Conservation (phyloP, 2,797 vertebrate genomes). For the Manis crassicaudata region DNA sequence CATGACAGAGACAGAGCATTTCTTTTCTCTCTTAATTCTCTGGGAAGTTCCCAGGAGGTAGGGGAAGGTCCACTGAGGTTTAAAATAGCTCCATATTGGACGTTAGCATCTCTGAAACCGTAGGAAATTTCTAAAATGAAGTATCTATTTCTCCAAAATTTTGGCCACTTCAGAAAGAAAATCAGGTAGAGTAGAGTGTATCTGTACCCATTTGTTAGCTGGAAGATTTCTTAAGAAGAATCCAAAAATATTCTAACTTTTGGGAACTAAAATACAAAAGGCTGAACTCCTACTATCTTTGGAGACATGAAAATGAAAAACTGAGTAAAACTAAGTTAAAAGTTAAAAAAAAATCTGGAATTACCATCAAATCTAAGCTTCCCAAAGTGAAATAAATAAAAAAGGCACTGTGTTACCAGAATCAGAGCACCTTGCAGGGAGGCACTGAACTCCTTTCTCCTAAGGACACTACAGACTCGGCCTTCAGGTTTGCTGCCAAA, state of each 20-base stretch:
- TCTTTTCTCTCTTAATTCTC: background rate
- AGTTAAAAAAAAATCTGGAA: background rate
- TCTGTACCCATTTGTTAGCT: background rate
- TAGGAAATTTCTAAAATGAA: background rate
- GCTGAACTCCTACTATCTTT: background rate
- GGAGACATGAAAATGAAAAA: constrained; percentile 15
- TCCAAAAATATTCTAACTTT: background rate
- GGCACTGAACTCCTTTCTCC: background rate
- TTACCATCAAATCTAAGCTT: background rate
- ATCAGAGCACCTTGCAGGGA: background rate
- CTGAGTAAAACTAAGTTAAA: background rate
- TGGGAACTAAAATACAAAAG: constrained; percentile 5
- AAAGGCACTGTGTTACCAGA: background rate
- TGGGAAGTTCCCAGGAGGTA: background rate
- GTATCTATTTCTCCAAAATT: background rate
- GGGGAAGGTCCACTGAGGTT: background rate
- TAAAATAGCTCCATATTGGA: background rate
- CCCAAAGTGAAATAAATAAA: background rate
- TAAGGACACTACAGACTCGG: background rate
- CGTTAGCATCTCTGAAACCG: background rate
- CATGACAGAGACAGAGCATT: background rate
- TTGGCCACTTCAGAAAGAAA: constrained; percentile 38
- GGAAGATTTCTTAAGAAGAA: background rate
- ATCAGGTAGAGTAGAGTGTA: background rate
- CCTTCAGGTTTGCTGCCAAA: background rate